Evolutionary conservation across 2,113 vertebrate species (phyloP).

Genomic region (Acanthochromis polyacanthus): DNA sequence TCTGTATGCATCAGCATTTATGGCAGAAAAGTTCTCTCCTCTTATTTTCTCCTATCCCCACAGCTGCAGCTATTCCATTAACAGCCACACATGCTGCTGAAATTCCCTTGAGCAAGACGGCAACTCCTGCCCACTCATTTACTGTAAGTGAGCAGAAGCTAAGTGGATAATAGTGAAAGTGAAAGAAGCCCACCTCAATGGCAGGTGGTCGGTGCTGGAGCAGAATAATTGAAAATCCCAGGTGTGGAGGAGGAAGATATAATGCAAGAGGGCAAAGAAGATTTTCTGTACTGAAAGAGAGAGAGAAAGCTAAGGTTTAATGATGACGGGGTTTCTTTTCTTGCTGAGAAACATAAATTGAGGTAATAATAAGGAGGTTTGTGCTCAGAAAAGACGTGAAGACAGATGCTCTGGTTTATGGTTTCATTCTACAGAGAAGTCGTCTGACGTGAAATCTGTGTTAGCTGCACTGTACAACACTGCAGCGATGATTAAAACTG

Average conservation of each 20-base stretch:
- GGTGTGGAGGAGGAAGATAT: constrained; percentile 23
- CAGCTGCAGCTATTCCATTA: constrained; percentile 14
- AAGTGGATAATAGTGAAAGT: constrained; percentile 24
- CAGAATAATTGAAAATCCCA: constrained; percentile 32
- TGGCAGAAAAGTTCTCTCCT: not conserved
- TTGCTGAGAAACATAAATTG: constrained; percentile 29
- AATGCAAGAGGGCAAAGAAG: constrained; percentile 8
- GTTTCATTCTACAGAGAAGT: constrained; percentile 7
- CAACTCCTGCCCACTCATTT: constrained; percentile 7
- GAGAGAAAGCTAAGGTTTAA: constrained; percentile 15
- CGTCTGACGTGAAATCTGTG: not conserved
- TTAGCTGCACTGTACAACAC: not conserved
- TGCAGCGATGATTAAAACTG: too few relatives aligned
- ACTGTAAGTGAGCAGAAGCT: constrained; percentile 17
- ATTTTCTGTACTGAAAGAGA: not conserved
- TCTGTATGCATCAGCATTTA: constrained; percentile 2
- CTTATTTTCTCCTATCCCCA: constrained; percentile 2
- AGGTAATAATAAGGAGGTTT: constrained; percentile 6
- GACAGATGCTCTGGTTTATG: constrained; percentile 20
- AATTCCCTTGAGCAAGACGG: constrained; percentile 37
- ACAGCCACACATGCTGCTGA: constrained; percentile 9
- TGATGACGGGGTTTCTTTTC: constrained; percentile 20
- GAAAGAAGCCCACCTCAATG: constrained; percentile 12
- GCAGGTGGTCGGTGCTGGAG: not conserved
- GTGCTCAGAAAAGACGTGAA: not conserved